Evolutionary conservation across 2,797 vertebrate species (phyloP).

Genomic region (Danio kyathit): DNA sequence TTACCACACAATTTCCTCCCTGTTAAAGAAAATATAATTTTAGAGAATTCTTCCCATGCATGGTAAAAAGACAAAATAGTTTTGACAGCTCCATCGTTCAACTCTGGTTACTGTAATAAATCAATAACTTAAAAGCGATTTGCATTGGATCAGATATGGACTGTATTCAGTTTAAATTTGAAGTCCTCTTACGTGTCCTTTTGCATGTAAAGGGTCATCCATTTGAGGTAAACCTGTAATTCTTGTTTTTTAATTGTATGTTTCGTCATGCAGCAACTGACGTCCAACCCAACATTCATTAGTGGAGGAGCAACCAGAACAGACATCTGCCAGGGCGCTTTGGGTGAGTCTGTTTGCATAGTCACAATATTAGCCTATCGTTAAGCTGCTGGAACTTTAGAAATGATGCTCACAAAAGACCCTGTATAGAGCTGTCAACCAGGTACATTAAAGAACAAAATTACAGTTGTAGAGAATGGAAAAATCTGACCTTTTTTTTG

Average conservation of each 20-base stretch:
- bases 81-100: background rate
- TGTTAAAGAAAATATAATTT: background rate
- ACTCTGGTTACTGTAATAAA: no score
- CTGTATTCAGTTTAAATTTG: background rate
- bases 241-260: slow-evolving; percentile 18
- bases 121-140: no score
- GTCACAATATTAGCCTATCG: background rate
- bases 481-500: background rate
- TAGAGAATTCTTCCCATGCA: background rate
- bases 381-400: background rate
- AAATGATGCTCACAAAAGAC: background rate
- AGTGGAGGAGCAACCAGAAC: slow-evolving; percentile 82
- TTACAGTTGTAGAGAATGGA: background rate
- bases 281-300: slow-evolving; percentile 82
- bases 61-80: background rate
- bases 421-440: background rate
- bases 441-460: background rate
- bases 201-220: background rate
- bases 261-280: slow-evolving; percentile 81
- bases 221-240: background rate
- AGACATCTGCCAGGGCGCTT: slow-evolving; percentile 89
- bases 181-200: background rate
- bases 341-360: slow-evolving; percentile 77
- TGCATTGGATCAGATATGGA: background rate
- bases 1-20: background rate